Conservation (phyloP, 1,140 invertebrate genomes). For the Drosophila suzukii region DNA sequence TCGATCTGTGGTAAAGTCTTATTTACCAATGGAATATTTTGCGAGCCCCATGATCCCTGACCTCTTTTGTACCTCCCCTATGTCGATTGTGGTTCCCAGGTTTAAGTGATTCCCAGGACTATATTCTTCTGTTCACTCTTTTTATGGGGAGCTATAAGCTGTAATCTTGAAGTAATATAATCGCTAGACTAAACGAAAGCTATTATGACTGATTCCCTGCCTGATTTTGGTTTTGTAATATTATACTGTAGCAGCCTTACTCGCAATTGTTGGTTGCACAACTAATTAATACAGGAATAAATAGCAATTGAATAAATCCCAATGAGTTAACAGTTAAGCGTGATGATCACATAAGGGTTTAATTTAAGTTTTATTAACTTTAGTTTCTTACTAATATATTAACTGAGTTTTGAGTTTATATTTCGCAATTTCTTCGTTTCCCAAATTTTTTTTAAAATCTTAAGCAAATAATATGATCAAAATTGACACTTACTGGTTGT, state of each 20-base stretch:
- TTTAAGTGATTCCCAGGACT: conserved; percentile 19
- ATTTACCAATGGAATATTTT: conserved; percentile 64
- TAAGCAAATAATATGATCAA: conserved; percentile 7
- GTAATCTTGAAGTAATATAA: background rate
- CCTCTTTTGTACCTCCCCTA: background rate
- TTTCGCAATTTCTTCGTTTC: background rate
- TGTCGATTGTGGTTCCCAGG: background rate
- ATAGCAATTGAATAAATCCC: too few species aligned
- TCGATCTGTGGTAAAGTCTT: conserved; percentile 22
- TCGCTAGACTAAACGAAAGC: too few species aligned
- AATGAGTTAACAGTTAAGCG: too few species aligned
- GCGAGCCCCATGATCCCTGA: conserved; percentile 1
- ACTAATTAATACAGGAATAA: background rate
- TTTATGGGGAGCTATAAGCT: background rate
- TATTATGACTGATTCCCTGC: background rate
- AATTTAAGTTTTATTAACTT: too few species aligned
- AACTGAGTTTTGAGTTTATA: too few species aligned
- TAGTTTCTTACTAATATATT: background rate
- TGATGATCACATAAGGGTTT: too few species aligned
- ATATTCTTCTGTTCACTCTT: background rate
- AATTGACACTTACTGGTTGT: conserved; percentile 29
- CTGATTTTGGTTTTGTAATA: background rate
- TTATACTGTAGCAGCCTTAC: background rate
- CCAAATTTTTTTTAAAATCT: background rate
- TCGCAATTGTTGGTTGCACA: background rate